Evolutionary conservation across 2,797 vertebrate genomes (phyloP).

Genomic region (Amazonetta brasiliensis): DNA sequence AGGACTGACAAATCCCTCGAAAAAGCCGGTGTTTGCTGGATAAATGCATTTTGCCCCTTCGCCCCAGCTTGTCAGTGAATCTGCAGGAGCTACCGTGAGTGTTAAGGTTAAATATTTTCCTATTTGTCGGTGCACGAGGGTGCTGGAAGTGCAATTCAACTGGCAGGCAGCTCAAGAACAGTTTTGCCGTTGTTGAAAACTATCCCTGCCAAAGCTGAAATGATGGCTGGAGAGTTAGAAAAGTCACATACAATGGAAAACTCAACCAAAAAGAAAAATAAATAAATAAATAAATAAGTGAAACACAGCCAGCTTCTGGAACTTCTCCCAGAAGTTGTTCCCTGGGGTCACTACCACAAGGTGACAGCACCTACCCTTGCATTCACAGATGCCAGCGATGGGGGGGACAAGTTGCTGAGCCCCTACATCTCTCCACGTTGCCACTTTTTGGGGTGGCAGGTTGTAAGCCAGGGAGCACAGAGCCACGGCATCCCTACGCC

Average conservation of each 20-base stretch:
- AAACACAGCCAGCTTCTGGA: neutral
- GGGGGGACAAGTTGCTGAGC: accelerated
- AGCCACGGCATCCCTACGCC: neutral
- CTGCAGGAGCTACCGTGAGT: neutral
- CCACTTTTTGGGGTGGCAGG: neutral
- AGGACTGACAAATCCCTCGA: neutral
- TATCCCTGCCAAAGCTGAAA: neutral
- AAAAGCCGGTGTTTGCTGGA: neutral
- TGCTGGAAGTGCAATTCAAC: neutral
- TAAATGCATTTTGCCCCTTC: neutral
- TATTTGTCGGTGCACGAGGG: neutral
- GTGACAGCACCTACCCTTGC: neutral
- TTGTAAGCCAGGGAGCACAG: neutral
- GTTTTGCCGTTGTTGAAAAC: neutral
- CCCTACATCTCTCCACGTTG: neutral
- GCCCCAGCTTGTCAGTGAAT: neutral
- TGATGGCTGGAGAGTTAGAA: neutral
- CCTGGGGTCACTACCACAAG: neutral
- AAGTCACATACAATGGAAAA: neutral
- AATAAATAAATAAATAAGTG: neutral
- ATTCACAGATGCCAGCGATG: neutral
- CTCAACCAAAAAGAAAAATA: neutral
- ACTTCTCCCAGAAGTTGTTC: neutral
- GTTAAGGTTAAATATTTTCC: neutral
- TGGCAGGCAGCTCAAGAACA: neutral